Conservation (phyloP, 1,140 invertebrate genomes). For the Bombus ignitus region DNA sequence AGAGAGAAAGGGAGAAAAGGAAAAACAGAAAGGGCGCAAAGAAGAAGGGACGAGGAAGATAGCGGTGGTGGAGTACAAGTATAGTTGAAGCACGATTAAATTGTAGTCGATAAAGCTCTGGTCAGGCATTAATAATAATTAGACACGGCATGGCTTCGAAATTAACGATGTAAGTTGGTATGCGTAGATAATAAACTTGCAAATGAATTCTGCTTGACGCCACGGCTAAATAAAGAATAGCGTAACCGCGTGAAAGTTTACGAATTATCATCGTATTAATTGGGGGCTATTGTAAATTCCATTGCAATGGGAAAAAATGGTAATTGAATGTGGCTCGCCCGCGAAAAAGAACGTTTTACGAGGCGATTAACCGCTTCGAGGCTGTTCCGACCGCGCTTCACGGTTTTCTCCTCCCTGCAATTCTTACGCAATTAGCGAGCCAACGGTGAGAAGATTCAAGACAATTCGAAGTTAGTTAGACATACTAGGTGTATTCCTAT, state of each 20-base stretch:
- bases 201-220: background rate
- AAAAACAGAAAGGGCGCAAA: background rate
- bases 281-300: conserved; percentile 9
- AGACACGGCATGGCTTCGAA: conserved; percentile 27
- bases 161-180: conserved; percentile 9
- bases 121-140: conserved; percentile 50
- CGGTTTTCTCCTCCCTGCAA: background rate
- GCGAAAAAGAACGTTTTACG: conserved; percentile 32
- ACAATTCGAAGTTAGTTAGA: background rate
- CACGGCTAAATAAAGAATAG: conserved; percentile 1
- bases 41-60: no score
- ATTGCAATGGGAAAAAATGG: conserved; percentile 2
- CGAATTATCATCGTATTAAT: conserved; percentile 32
- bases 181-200: conserved; percentile 34
- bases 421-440: conserved; percentile 11
- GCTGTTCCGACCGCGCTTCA: background rate
- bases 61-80: background rate
- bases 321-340: conserved; percentile 23
- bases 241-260: conserved; percentile 5
- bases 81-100: conserved; percentile 36
- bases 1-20: no score
- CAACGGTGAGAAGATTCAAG: background rate
- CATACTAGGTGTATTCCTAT: background rate
- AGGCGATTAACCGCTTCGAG: conserved; percentile 27
- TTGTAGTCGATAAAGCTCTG: conserved; percentile 38